These are phyloP conservation scores for Mugil cephalus DNA, from an alignment of 2,113 vertebrate genomes.

Conservation along the genomic window DNA sequence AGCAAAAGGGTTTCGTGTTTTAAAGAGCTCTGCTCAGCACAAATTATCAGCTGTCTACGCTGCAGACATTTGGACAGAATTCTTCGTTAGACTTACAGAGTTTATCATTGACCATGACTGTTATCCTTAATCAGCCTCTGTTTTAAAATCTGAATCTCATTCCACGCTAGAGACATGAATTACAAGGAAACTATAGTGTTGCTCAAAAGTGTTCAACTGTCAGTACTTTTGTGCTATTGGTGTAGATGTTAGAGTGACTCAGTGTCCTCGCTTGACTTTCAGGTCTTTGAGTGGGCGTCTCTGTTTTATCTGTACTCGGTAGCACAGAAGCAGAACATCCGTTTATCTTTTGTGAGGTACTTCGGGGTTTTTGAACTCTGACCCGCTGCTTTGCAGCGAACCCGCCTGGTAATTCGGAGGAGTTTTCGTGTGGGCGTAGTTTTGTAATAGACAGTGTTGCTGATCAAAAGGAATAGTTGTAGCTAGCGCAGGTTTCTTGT, in stretches of 20 bases:
- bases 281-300: background rate
- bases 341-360: background rate
- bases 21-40: too few relatives aligned
- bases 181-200: background rate
- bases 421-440: too few relatives aligned
- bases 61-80: background rate
- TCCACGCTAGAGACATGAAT: background rate
- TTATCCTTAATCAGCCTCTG: background rate
- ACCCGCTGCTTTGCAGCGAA: too few relatives aligned
- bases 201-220: background rate
- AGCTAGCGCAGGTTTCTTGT: too few relatives aligned
- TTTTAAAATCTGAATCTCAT: background rate
- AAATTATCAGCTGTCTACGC: too few relatives aligned
- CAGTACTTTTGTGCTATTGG: background rate
- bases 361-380: background rate
- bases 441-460: too few relatives aligned
- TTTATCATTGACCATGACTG: too few relatives aligned
- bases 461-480: too few relatives aligned
- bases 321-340: background rate
- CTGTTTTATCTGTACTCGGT: background rate
- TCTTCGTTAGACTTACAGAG: background rate
- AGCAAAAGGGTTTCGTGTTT: too few relatives aligned
- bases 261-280: background rate
- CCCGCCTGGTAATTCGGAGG: background rate
- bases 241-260: background rate